A percentile compares a stretch with the other conserved stretches of the same genome.
phyloP scores from a whole-genome alignment of 2,888 invertebrate genomes.

The Phania funesta region DNA sequence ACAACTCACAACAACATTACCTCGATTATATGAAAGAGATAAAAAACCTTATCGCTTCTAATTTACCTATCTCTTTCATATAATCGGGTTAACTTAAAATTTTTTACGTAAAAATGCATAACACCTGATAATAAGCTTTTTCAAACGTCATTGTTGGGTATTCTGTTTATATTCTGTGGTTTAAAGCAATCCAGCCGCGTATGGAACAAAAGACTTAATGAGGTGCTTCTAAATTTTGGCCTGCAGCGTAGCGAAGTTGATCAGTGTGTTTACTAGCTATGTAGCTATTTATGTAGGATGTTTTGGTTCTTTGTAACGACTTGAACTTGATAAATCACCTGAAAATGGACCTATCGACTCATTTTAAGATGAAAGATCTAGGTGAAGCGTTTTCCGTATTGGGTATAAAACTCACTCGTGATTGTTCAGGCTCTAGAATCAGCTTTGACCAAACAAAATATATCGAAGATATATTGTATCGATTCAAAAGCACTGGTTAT shows the following conservation, averaged over 20 bases:
- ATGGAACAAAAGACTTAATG: conserved; percentile 39
- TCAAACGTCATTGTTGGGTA: too few relatives aligned
- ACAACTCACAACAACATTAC: too few relatives aligned
- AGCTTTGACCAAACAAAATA: conserved; percentile 51
- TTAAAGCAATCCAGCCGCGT: conserved; percentile 45
- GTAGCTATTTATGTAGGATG: conserved; percentile 53
- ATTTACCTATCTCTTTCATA: too few relatives aligned
- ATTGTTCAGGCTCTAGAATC: neutral
- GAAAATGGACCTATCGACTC: conserved; percentile 3
- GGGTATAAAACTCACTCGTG: conserved; percentile 35
- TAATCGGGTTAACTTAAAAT: too few relatives aligned
- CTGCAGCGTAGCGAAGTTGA: conserved; percentile 35
- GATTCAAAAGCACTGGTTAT: conserved; percentile 31
- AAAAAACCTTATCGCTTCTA: too few relatives aligned
- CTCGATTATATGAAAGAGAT: too few relatives aligned
- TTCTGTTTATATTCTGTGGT: too few relatives aligned
- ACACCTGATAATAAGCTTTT: too few relatives aligned
- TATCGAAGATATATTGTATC: conserved; percentile 30
- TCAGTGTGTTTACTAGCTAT: conserved; percentile 48
- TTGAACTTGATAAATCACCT: neutral
- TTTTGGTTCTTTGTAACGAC: conserved; percentile 20
- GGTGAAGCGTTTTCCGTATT: conserved; percentile 22
- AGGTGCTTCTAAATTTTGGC: conserved; percentile 24
- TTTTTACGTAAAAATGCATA: too few relatives aligned
- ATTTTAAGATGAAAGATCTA: conserved; percentile 30